A percentile compares a stretch with the other conserved stretches of the same genome.
These are phyloP conservation scores for Nowickia ferox DNA, from an alignment of 2,888 invertebrate genomes.

Conservation along the genomic window DNA sequence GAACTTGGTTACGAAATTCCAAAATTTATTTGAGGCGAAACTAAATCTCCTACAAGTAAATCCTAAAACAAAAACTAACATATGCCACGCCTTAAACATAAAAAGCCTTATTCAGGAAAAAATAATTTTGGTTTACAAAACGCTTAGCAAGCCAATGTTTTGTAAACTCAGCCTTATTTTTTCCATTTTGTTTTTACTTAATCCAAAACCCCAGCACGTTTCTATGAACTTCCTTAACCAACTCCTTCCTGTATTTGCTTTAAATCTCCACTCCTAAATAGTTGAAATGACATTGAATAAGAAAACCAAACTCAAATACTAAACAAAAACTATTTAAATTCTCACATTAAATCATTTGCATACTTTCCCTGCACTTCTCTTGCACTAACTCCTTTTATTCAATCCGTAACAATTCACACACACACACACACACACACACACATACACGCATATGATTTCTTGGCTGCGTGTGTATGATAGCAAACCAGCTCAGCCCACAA, in stretches of 20 bases:
- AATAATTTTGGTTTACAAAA: too few relatives aligned
- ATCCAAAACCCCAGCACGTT: not conserved
- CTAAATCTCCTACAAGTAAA: too few relatives aligned
- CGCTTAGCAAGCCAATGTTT: too few relatives aligned
- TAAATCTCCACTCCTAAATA: not conserved
- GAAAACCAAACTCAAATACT: conserved; percentile 47
- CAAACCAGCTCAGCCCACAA: conserved; percentile 7
- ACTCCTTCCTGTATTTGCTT: too few relatives aligned
- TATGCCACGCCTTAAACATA: too few relatives aligned
- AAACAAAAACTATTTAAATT: conserved; percentile 65
- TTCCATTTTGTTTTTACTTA: not conserved
- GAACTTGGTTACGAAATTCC: conserved; percentile 20
- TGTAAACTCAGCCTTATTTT: too few relatives aligned
- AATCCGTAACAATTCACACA: not conserved
- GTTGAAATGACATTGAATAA: not conserved
- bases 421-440: not conserved
- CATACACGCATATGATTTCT: not conserved
- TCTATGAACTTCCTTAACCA: not conserved
- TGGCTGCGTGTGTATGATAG: not conserved
- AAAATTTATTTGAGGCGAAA: conserved; percentile 40
- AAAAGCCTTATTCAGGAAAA: too few relatives aligned
- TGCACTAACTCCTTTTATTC: too few relatives aligned
- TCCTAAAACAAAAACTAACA: not conserved
- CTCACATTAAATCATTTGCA: conserved; percentile 35
- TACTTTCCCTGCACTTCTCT: not conserved